Base-by-base conservation (phyloP, 2,113 vertebrate genomes). In the Addax nasomaculatus region DNA sequence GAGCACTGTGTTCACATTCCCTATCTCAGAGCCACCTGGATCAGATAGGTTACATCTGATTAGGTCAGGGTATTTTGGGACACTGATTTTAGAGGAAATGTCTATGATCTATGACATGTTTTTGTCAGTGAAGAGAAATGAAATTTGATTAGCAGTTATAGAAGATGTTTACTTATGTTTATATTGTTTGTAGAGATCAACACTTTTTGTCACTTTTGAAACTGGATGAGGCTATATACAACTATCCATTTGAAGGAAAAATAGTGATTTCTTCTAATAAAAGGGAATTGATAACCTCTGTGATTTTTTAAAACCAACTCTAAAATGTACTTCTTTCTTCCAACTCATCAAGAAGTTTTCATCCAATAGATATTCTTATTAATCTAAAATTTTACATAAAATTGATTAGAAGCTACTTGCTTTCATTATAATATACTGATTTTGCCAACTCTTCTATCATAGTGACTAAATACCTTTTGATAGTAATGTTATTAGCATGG, bases 231-330 rank as follows among this genome's bases (percentile, higher is more conserved):
- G 19, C 73, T 78, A n/a, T 47, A 79, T 21, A 57, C 43, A 93
- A 51, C 49, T 45, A 16, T 78, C 39, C 83, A 36, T 96, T 90
- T 43, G 23, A 86, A 93, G 55, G 53, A 55, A 95, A 93, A 92
- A 36, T 45, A 45, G 25, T 73, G 12, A 55, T 93, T 93, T 97
- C 29, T 93, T 79, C 29, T 84, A 36, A 89, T 43, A 58, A 92
- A 70, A 78, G 62, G 33, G 90, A 90, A 88, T 78, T n/a, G 29
- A 64, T 70, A 39, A 64, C 5, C 19, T 43, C 10, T 76, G 23
- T 76, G 36, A 64, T 60, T 87, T 87, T 95, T 95, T 80, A 67
- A 97, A 97, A 49, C 76, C 15, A 90, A 36, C 19, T 95, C 16
- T 58, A 67, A 95, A 95, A 88, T 29, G 3, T 60, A 11, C 29